phyloP scores from a whole-genome alignment of 2,113 vertebrate species.

The Perca schrenkii region DNA sequence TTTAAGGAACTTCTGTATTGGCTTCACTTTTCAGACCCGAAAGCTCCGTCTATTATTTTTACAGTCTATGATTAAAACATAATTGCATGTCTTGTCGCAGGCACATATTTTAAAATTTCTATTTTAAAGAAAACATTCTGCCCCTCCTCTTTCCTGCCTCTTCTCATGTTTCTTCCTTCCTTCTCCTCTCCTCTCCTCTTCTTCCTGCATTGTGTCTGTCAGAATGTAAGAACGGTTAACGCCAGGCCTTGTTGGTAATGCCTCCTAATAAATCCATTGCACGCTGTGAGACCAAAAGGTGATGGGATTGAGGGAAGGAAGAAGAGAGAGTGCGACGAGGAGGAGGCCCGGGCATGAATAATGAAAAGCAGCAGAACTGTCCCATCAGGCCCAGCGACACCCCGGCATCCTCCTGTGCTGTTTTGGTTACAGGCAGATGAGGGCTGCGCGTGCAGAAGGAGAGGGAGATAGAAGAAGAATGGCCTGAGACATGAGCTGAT shows the following conservation, averaged over 20 bases:
- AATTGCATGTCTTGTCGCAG: slow-evolving; percentile 14
- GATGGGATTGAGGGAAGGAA: slow-evolving; percentile 65
- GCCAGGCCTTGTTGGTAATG: slow-evolving; percentile 68
- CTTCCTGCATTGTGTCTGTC: slow-evolving; percentile 43
- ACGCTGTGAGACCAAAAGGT: slow-evolving; percentile 61
- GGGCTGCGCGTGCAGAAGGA: slow-evolving; percentile 51
- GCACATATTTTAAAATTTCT: slow-evolving; percentile 18
- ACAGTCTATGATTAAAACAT: slow-evolving; percentile 18
- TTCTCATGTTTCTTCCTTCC: background rate
- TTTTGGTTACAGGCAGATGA: slow-evolving; percentile 70
- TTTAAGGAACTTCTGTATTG: too few relatives aligned
- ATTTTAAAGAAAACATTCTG: background rate
- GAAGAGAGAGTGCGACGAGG: slow-evolving; percentile 23
- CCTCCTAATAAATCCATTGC: slow-evolving; percentile 79
- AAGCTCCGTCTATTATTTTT: too few relatives aligned
- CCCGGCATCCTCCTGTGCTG: slow-evolving; percentile 70
- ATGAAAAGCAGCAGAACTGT: slow-evolving; percentile 74
- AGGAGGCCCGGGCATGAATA: slow-evolving; percentile 81
- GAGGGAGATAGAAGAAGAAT: slow-evolving; percentile 54
- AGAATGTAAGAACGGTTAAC: slow-evolving; percentile 48
- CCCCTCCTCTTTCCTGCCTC: background rate
- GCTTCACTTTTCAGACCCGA: too few relatives aligned
- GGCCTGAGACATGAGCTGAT: slow-evolving; percentile 59
- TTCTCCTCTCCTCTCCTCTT: slow-evolving; percentile 5
- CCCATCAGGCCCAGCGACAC: slow-evolving; percentile 68